Evolutionary conservation across 2,888 invertebrate genomes (phyloP), one percentile per base, ranked within the genome.

Genomic region (Petrophora chlorosata): DNA sequence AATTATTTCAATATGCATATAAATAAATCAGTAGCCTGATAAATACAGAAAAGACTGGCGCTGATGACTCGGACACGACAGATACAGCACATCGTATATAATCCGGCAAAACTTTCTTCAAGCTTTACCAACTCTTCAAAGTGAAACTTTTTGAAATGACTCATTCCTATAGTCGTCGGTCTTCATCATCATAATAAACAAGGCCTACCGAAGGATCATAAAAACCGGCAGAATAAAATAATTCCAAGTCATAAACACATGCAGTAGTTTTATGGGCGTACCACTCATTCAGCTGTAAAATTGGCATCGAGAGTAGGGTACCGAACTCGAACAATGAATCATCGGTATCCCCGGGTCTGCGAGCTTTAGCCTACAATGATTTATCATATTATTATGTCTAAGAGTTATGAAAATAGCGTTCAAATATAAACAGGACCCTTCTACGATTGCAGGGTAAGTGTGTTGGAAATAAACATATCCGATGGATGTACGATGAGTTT

Each of bases 231-330:
- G 66, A 59, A 67, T 68, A 65, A 68, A 73, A 59, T 62, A 60
- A 73, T 66, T 67, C 59, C 41, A 61, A 67, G 65, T 63, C 65
- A 67, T 72, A 76, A 78, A 79, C 65, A 70, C 64, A 69, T 68
- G 61, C 65, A 69, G 61, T 70, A 67, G 69, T 78, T 82, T 79
- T 53, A 81, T 73, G 72, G 64, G 63, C 65, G 70, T 76, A 76
- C 70, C 69, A 72, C 70, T 69, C 69, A 72, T 69, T 69, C 71
- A 76, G 69, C 69, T 73, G 70, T 79, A 73, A 73, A 78, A 79
- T 76, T 80, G 74, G 76, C 77, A 74, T 73, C 73, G 60, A 68
- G 63, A 72, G 71, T 64, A 69, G 67, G 70, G 67, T 70, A 69
- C 63, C 65, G 65, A 61, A 65, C 58, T 59, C 54, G 56, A 56